phyloP scores from a whole-genome alignment of 2,113 vertebrate species.

The Platysternon megacephalum region DNA sequence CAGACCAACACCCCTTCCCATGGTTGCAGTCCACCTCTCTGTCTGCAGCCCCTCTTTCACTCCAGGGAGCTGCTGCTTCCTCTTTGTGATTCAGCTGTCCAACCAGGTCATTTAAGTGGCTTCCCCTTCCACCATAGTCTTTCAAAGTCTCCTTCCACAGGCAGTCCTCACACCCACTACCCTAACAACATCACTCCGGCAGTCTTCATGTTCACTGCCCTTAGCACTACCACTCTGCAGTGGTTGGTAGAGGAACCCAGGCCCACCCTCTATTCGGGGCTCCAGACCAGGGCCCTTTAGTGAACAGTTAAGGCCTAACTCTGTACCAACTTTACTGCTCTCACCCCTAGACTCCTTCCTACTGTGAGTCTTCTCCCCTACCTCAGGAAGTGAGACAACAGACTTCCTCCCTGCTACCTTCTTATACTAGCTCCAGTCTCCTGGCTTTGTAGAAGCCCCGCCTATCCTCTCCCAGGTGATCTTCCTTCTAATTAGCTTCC shows the following conservation, averaged over 20 bases:
- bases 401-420: neutral
- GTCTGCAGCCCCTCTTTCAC: neutral
- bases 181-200: neutral
- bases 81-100: neutral
- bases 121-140: neutral
- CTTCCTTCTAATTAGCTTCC: neutral
- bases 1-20: neutral
- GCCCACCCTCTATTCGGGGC: neutral
- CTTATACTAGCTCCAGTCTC: neutral
- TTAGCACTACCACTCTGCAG: neutral
- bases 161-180: neutral
- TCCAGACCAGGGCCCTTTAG: neutral
- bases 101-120: neutral
- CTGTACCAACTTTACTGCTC: neutral
- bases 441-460: neutral
- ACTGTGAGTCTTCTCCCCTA: neutral
- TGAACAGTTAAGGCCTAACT: neutral
- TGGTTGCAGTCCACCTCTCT: neutral
- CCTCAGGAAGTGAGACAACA: neutral
- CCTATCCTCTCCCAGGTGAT: neutral
- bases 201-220: neutral
- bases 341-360: neutral
- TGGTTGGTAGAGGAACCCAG: neutral
- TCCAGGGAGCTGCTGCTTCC: neutral
- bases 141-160: neutral